Base-by-base conservation (phyloP, 2,113 vertebrate species). In the Rhizomys pruinosus region DNA sequence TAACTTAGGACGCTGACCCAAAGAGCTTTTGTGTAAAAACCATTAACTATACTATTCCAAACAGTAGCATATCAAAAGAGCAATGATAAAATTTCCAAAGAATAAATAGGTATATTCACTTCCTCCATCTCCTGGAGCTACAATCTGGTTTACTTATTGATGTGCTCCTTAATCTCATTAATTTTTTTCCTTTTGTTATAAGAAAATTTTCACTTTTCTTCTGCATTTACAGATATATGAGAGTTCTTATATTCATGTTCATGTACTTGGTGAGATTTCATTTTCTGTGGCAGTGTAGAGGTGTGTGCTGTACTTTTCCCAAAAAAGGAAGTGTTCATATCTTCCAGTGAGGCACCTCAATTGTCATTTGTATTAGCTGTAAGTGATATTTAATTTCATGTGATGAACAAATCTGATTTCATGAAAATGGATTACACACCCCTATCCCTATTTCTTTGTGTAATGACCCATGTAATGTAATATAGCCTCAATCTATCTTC, bases 381-480 rank as follows among this genome's bases (percentile, higher is more conserved):
- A 44, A 87, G 17, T 84, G 59, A n/a, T 89, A 82, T 71, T 82
- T 95, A 92, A 90, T 74, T 89, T 79, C 22, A 74, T 3, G 12
- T 68, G 81, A 85, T 78, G 61, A 95, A 92, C 32, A 94, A 72
- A 92, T 86, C 39, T 32, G 37, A 81, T 71, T 68, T 42, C 13
- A 63, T 78, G 37, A 81, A 96, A 88, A 78, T 92, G 37, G 39
- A 91, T 92, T 90, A 2, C 11, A 86, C 47, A 23, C n/a, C 32
- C 34, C 27, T 94, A 37, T 57, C 52, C 7, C 81, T 87, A 47
- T 76, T 80, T 92, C 84, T 95, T 66, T 87, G 52, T 59, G 4
- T 85, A 81, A 85, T 85, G 57, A 91, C 27, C 72, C 29, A 39
- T 87, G 16, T 32, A 81, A 42, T 29, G 17, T 59, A 76, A 78